phyloP scores from a whole-genome alignment of 1,140 invertebrate genomes.

The Meloidogyne chitwoodi region DNA sequence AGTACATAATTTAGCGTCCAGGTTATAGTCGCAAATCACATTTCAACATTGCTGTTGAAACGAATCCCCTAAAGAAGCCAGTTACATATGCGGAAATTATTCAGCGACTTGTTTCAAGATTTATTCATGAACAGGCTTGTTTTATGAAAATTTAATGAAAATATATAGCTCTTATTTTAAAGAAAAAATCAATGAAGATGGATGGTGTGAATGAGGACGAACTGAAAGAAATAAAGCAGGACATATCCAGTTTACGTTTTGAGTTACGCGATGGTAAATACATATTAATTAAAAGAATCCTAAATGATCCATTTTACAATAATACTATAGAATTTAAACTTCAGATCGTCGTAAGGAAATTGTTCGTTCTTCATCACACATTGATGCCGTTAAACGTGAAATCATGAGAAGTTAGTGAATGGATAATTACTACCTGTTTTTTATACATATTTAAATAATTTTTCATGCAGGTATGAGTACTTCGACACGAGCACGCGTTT shows the following conservation, averaged over 20 bases:
- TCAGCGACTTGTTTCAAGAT: constrained; percentile 63
- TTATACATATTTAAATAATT: not conserved
- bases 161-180: not conserved
- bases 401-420: constrained; percentile 59
- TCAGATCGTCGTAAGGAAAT: constrained; percentile 65
- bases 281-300: no score
- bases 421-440: not conserved
- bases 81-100: constrained; percentile 64
- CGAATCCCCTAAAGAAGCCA: constrained; percentile 35
- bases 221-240: constrained; percentile 67
- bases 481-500: constrained; percentile 34
- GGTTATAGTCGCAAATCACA: constrained; percentile 55
- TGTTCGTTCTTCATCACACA: constrained; percentile 61
- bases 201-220: constrained; percentile 67
- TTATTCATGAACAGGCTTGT: constrained; percentile 44
- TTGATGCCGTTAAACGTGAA: constrained; percentile 64
- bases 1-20: constrained; percentile 37
- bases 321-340: constrained; percentile 64
- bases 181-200: constrained; percentile 64
- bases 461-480: constrained; percentile 29
- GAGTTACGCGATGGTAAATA: not conserved
- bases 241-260: constrained; percentile 67
- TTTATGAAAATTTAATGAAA: not conserved
- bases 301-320: not conserved
- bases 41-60: constrained; percentile 37